phyloP scores from a whole-genome alignment of 92 coral and sea anemone genomes.

The Pocillopora meandrina region DNA sequence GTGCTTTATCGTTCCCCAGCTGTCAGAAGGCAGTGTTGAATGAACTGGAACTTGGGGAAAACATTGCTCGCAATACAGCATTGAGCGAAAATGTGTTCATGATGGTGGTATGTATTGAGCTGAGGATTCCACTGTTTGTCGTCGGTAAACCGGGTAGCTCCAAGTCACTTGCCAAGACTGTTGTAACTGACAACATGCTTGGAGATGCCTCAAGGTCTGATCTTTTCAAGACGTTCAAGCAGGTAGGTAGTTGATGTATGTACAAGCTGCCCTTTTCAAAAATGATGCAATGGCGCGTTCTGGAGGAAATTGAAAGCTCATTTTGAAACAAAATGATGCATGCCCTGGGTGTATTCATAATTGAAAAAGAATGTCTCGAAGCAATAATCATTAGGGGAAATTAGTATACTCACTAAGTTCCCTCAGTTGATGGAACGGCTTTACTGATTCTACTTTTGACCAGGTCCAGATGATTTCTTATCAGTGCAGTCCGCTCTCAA shows the following conservation, averaged over 20 bases:
- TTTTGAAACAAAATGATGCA: no score
- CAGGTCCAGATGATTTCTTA: slow-evolving; percentile 77
- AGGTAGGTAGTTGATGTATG: slow-evolving; percentile 28
- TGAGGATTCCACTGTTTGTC: slow-evolving; percentile 89
- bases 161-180: slow-evolving; percentile 85
- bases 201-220: slow-evolving; percentile 64
- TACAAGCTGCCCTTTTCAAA: background rate
- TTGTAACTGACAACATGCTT: slow-evolving; percentile 77
- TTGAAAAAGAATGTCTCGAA: no score
- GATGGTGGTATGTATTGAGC: slow-evolving; percentile 94
- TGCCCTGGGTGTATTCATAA: no score
- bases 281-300: no score
- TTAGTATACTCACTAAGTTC: no score
- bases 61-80: slow-evolving; percentile 84
- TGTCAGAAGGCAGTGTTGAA: slow-evolving; percentile 83
- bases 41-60: slow-evolving; percentile 67
- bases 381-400: no score
- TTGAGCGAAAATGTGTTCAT: slow-evolving; percentile 89
- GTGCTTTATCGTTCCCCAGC: slow-evolving; percentile 16
- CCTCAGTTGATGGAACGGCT: no score
- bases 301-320: no score
- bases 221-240: slow-evolving; percentile 70
- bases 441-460: slow-evolving; percentile 14
- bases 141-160: slow-evolving; percentile 97
- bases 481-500: slow-evolving; percentile 81